These are phyloP conservation scores for Eurytoma californica DNA, from an alignment of 2,888 invertebrate genomes.

Conservation along the genomic window DNA sequence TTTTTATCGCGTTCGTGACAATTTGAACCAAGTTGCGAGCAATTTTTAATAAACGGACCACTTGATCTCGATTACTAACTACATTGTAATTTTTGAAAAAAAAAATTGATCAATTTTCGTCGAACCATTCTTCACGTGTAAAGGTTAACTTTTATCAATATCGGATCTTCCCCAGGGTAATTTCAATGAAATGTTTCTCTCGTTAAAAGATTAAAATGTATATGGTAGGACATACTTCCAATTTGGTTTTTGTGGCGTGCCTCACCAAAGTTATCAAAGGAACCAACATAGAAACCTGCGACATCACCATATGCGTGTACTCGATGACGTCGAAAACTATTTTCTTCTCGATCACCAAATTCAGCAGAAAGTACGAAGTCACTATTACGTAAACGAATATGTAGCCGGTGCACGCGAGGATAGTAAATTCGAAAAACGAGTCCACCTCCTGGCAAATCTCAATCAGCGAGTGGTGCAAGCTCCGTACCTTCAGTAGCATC, in stretches of 20 bases:
- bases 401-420: conserved; percentile 3
- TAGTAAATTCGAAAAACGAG: conserved; percentile 21
- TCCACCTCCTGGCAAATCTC: conserved; percentile 23
- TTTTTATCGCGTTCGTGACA: too few species aligned
- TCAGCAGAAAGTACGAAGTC: conserved; percentile 16
- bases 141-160: too few species aligned
- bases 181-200: too few species aligned
- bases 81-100: too few species aligned
- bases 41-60: too few species aligned
- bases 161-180: too few species aligned
- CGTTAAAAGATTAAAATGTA: too few species aligned
- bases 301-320: conserved; percentile 3
- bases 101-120: too few species aligned
- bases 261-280: conserved; percentile 10
- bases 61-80: too few species aligned
- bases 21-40: too few species aligned
- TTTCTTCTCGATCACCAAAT: conserved; percentile 28
- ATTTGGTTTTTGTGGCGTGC: conserved; percentile 1
- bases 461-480: conserved; percentile 16
- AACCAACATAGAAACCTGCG: conserved; percentile 1
- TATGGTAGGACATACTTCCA: conserved; percentile 1
- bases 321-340: background rate
- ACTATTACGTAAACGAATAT: conserved; percentile 21
- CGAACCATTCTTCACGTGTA: too few species aligned
- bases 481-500: background rate